These are phyloP conservation scores for Pygocentrus nattereri DNA, from an alignment of 2,797 vertebrate species.

Conservation along the genomic window DNA sequence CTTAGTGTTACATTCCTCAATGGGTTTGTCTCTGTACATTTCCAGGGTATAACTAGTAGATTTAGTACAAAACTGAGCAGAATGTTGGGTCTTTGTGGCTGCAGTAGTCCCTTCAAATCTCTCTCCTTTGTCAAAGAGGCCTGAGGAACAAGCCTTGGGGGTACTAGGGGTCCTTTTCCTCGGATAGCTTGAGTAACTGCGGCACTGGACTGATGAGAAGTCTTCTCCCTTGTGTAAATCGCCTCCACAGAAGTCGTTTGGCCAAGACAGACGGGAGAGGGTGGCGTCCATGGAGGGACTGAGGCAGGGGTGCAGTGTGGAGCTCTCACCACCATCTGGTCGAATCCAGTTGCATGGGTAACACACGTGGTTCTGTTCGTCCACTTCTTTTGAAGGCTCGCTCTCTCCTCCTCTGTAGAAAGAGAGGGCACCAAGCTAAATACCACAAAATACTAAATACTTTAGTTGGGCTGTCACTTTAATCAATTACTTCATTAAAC, in stretches of 20 bases:
- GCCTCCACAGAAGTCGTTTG: slow-evolving; percentile 87
- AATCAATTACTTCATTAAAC: too few species aligned
- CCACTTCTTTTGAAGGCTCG: slow-evolving; percentile 72
- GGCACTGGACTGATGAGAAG: slow-evolving; percentile 84
- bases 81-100: slow-evolving; percentile 68
- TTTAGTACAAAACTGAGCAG: slow-evolving; percentile 84
- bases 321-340: slow-evolving; percentile 74
- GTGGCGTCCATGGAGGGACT: slow-evolving; percentile 78
- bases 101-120: slow-evolving; percentile 54
- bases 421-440: slow-evolving; percentile 35
- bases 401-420: slow-evolving; percentile 82
- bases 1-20: slow-evolving; percentile 79
- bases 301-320: slow-evolving; percentile 71
- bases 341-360: slow-evolving; percentile 87
- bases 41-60: slow-evolving; percentile 92
- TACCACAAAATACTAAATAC: not conserved
- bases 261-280: slow-evolving; percentile 91
- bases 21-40: slow-evolving; percentile 84
- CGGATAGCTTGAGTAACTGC: slow-evolving; percentile 95
- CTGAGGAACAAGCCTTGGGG: slow-evolving; percentile 87
- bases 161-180: slow-evolving; percentile 90
- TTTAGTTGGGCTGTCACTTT: not conserved
- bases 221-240: slow-evolving; percentile 83
- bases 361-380: slow-evolving; percentile 83
- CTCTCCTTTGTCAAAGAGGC: slow-evolving; percentile 83